Conservation (phyloP, 2,888 invertebrate genomes). For the Drosophila falleni region DNA sequence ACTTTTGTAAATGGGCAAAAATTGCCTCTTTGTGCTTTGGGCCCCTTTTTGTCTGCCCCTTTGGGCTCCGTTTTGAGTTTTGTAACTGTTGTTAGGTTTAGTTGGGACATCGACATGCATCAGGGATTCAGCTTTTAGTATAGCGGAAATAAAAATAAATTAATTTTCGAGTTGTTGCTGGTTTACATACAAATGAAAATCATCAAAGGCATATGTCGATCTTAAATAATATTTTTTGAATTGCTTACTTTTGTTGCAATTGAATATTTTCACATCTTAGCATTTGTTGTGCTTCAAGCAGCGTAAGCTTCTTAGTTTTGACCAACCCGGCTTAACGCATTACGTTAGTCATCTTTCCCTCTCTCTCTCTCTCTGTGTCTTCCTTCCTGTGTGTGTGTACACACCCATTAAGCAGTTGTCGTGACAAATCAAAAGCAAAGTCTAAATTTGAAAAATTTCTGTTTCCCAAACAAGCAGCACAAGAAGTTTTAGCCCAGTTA, state of each 20-base stretch:
- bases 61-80: constrained; percentile 38
- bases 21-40: constrained; percentile 47
- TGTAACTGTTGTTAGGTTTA: constrained; percentile 18
- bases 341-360: constrained; percentile 6
- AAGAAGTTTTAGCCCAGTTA: constrained; percentile 37
- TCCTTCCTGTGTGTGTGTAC: constrained; percentile 5
- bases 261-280: constrained; percentile 13
- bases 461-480: constrained; percentile 15
- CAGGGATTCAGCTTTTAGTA: constrained; percentile 2
- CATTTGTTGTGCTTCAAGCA: background rate
- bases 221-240: constrained; percentile 1
- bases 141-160: constrained; percentile 18
- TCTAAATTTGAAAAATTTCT: constrained; percentile 20
- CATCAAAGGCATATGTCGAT: constrained; percentile 9
- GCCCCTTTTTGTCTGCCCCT: constrained; percentile 15
- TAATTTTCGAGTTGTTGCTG: constrained; percentile 29
- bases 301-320: constrained; percentile 11
- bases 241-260: background rate
- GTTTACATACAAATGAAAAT: constrained; percentile 5
- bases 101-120: background rate
- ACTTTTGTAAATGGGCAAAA: constrained; percentile 34
- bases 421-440: constrained; percentile 14
- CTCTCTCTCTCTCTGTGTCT: background rate
- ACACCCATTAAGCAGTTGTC: constrained; percentile 42
- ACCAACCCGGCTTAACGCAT: constrained; percentile 21